Percentiles rank a stretch among this genome's conserved stretches.
Evolutionary conservation across 2,797 vertebrate genomes (phyloP).

Genomic region (Margarornis squamiger): DNA sequence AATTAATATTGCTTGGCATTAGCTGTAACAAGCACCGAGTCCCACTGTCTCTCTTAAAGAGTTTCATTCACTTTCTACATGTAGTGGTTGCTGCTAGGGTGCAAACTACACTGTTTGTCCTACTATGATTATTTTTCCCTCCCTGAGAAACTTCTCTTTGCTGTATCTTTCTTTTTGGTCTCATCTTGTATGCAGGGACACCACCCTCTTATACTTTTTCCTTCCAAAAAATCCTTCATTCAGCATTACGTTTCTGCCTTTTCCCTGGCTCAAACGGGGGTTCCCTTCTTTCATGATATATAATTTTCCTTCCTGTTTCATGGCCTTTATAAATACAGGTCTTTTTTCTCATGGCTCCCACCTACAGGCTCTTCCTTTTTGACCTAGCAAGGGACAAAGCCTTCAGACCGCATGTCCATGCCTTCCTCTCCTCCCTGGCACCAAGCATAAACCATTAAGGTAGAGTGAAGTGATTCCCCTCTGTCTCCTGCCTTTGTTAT

Average conservation of each 20-base stretch:
- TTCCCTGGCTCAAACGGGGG: not conserved
- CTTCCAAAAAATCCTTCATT: not conserved
- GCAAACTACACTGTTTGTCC: not conserved
- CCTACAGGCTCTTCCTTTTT: not conserved
- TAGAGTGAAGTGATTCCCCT: not conserved
- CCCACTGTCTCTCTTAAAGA: not conserved
- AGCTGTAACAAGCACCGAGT: not conserved
- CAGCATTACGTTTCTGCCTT: not conserved
- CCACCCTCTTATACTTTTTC: not conserved
- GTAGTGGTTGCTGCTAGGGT: not conserved
- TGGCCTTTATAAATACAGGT: not conserved
- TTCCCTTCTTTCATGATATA: not conserved
- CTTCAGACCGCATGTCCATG: fast-evolving
- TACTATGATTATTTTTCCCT: not conserved
- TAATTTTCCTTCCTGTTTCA: not conserved
- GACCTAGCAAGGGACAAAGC: not conserved
- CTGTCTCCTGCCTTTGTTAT: not conserved
- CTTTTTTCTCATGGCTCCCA: not conserved
- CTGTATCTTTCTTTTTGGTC: not conserved
- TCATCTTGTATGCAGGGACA: not conserved
- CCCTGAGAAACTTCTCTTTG: not conserved
- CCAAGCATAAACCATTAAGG: not conserved
- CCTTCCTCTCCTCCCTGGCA: not conserved
- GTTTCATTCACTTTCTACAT: not conserved
- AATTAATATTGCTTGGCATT: not conserved